Evolutionary conservation across 1,140 invertebrate genomes (phyloP), one percentile per base, ranked within the genome.

Genomic region (Antheraea pernyi): DNA sequence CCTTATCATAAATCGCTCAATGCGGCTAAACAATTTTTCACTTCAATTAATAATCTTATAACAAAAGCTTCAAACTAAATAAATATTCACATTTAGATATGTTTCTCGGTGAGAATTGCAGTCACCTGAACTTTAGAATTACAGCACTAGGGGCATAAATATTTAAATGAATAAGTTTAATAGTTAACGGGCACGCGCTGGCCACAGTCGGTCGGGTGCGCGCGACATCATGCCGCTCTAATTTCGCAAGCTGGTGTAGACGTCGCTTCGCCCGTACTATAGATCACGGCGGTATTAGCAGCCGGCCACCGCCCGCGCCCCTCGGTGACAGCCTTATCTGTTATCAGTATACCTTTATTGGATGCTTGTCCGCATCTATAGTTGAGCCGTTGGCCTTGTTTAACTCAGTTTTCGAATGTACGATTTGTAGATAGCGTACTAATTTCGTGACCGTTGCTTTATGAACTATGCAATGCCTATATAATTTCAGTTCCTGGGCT

Each of bases 161-260:
- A 53, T 53, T 53, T 53, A 53, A 53, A 53, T n/a, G 46, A 53
- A n/a, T 53, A 53, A 53, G 46, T 53, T 53, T 53, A 53, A 53
- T 53, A 53, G 46, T 16, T 9, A 6, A 7, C 16, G n/a, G 30
- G 68, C 65, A 70, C 72, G 69, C 72, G 68, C 65, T 19, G 65
- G 58, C 67, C 68, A 4, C 22, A 30, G 22, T 30, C 22, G 68
- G 71, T 70, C 70, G 68, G 62, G 59, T 75, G 71, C 77, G 77
- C 79, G 78, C 79, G 79, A 75, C 72, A 73, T 67, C 79, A 65
- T 69, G 58, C 81, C 86, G 87, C 86, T 89, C 88, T 78, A 89
- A 85, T 91, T 91, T 91, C 88, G 86, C 85, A 91, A 91, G 75
- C 70, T 64, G 59, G 82, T 87, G 82, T 87, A 83, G 79, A 84